These are phyloP conservation scores for Sarcophaga caerulescens DNA, from an alignment of 2,888 invertebrate species.

Conservation along the genomic window DNA sequence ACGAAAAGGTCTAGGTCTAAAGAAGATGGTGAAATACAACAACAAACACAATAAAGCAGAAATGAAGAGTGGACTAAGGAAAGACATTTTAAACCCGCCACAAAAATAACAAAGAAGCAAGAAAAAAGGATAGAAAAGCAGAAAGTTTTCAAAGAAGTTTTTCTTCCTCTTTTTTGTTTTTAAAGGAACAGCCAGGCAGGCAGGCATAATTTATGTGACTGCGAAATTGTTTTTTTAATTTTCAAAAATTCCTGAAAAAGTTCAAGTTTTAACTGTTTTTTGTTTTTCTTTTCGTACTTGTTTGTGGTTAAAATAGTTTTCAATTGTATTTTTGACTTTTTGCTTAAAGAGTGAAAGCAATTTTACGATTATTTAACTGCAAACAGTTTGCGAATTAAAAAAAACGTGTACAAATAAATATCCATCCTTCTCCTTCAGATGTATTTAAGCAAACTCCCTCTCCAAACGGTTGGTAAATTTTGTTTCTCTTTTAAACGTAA, in stretches of 20 bases:
- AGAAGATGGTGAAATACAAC: neutral
- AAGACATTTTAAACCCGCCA: constrained; percentile 8
- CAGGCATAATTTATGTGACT: neutral
- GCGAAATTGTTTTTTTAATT: neutral
- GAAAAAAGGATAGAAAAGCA: neutral
- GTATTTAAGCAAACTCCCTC: neutral
- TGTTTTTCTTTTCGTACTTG: constrained; percentile 6
- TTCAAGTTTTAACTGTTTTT: constrained; percentile 7
- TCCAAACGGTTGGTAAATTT: neutral
- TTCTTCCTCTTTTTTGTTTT: neutral
- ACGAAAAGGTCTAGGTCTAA: constrained; percentile 57
- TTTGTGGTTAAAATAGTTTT: constrained; percentile 38
- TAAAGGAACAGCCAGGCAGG: neutral
- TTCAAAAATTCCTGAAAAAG: too few species aligned
- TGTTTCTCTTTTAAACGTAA: constrained; percentile 28
- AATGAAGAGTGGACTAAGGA: neutral
- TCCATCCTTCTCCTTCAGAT: neutral
- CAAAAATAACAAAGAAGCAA: neutral
- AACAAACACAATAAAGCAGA: too few species aligned
- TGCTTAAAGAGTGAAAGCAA: constrained; percentile 60
- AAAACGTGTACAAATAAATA: constrained; percentile 47
- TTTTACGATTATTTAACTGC: constrained; percentile 66
- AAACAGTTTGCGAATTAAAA: constrained; percentile 23
- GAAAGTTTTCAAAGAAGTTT: neutral
- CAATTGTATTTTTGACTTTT: neutral